Evolutionary conservation across 1,140 invertebrate genomes (phyloP).

Genomic region (Caenorhabditis inopinata): DNA sequence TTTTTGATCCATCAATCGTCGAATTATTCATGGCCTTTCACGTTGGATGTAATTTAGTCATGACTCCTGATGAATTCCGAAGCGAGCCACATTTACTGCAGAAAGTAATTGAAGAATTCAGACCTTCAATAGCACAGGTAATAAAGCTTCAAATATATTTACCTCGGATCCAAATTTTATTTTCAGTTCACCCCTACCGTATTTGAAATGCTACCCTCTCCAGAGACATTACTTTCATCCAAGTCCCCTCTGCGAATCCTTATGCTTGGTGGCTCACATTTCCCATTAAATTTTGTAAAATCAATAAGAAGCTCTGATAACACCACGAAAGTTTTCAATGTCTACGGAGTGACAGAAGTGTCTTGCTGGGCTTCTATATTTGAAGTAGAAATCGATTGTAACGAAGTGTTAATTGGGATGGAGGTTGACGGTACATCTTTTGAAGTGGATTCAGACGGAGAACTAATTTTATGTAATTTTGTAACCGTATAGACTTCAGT

Average conservation of each 20-base stretch:
- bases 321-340: conserved; percentile 1
- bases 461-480: not conserved
- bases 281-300: not conserved
- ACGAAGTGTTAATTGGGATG: not conserved
- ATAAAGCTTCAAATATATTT: not conserved
- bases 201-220: conserved; percentile 15
- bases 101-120: not conserved
- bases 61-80: not conserved
- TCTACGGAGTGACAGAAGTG: conserved; percentile 43
- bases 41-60: not conserved
- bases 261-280: conserved; percentile 19
- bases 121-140: conserved; percentile 27
- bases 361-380: conserved; percentile 35
- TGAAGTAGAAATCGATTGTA: conserved; percentile 4
- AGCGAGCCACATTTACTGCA: conserved; percentile 12
- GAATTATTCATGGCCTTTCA: conserved; percentile 34
- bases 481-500: not conserved
- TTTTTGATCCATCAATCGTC: conserved; percentile 38
- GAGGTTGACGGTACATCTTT: not conserved
- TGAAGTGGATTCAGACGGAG: not conserved
- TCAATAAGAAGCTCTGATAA: not conserved
- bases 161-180: not conserved
- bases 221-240: not conserved
- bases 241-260: conserved; percentile 11
- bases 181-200: conserved; percentile 30